phyloP scores from a whole-genome alignment of 2,888 invertebrate genomes.

The Microchrysa polita region DNA sequence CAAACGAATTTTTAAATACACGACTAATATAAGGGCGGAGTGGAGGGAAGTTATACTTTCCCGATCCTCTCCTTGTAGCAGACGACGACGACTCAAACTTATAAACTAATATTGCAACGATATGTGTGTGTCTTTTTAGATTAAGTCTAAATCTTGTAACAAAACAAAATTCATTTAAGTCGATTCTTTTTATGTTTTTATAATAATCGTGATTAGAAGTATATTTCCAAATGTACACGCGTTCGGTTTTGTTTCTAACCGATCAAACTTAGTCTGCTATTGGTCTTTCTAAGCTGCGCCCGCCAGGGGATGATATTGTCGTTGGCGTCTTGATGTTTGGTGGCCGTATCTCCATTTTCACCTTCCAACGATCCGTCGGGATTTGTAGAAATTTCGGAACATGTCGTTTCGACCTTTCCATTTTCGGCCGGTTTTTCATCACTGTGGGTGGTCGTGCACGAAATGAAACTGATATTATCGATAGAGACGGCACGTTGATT shows the following conservation, averaged over 20 bases:
- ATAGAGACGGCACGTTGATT: slow-evolving; percentile 70
- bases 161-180: slow-evolving; percentile 15
- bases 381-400: slow-evolving; percentile 53
- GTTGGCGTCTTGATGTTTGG: slow-evolving; percentile 68
- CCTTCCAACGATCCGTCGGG: slow-evolving; percentile 52
- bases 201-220: no score
- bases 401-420: slow-evolving; percentile 52
- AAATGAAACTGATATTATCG: slow-evolving; percentile 69
- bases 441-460: slow-evolving; percentile 57
- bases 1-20: slow-evolving; percentile 11
- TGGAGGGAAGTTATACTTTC: neutral
- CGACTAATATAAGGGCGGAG: neutral
- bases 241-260: slow-evolving; percentile 67
- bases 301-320: slow-evolving; percentile 88
- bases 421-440: slow-evolving; percentile 54
- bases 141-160: slow-evolving; percentile 12
- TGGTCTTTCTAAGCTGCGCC: slow-evolving; percentile 87
- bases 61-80: neutral
- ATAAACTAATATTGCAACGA: slow-evolving; percentile 43
- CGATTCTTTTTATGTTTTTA: no score
- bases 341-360: slow-evolving; percentile 52
- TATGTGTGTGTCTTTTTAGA: slow-evolving; percentile 8
- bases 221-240: neutral
- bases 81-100: slow-evolving; percentile 2
- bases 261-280: slow-evolving; percentile 86